These are phyloP conservation scores for Martes martes DNA, from an alignment of 2,113 vertebrate genomes.

Conservation along the genomic window DNA sequence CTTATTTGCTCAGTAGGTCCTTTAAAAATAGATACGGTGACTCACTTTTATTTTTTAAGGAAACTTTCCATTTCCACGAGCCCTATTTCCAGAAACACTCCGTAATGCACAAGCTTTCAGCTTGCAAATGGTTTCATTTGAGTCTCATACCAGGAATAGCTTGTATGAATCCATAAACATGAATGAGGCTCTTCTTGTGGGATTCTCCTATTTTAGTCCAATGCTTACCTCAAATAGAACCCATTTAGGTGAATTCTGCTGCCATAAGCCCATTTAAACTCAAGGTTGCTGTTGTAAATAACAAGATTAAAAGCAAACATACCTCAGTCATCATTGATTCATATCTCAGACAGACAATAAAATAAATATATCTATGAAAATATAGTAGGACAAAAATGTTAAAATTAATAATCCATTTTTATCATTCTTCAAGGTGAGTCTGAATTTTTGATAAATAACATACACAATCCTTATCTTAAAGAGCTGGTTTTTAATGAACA, in stretches of 20 bases:
- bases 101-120: slow-evolving; percentile 56
- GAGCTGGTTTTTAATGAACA: slow-evolving; percentile 46
- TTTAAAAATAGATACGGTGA: slow-evolving; percentile 57
- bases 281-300: slow-evolving; percentile 47
- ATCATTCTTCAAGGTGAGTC: slow-evolving; percentile 31
- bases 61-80: slow-evolving; percentile 55
- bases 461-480: not conserved
- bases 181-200: slow-evolving; percentile 70
- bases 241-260: slow-evolving; percentile 60
- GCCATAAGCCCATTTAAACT: slow-evolving; percentile 55
- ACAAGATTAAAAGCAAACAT: slow-evolving; percentile 65
- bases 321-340: slow-evolving; percentile 65
- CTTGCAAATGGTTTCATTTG: slow-evolving; percentile 58
- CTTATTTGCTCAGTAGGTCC: not conserved
- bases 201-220: slow-evolving; percentile 66
- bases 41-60: slow-evolving; percentile 58
- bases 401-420: slow-evolving; percentile 55
- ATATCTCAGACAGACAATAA: slow-evolving; percentile 59
- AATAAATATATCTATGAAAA: slow-evolving; percentile 58
- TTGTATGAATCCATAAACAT: slow-evolving; percentile 58
- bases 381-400: slow-evolving; percentile 57
- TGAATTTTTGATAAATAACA: slow-evolving; percentile 68
- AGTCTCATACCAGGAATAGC: slow-evolving; percentile 60
- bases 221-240: slow-evolving; percentile 61
- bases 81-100: slow-evolving; percentile 60